Base-by-base conservation (phyloP, 2,113 vertebrate species). In the Nothobranchius furzeri region DNA sequence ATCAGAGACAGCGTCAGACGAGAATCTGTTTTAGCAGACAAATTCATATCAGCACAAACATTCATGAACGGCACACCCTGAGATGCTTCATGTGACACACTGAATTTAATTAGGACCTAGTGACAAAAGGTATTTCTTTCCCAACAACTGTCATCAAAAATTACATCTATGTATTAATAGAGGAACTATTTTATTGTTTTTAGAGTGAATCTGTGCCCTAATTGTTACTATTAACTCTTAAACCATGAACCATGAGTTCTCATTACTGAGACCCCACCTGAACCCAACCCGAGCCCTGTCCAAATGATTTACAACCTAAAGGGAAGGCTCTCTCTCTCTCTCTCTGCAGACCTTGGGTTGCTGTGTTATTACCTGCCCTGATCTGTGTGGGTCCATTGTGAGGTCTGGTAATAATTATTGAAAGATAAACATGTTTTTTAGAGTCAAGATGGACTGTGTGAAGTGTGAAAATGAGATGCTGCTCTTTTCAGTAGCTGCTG, bases 401-500 rank as follows among this genome's bases (percentile, higher is more conserved):
- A 53, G 42, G n/a, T 61, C 17, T n/a, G 50, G 53, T n/a, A 17
- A 5, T 60, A 53, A 60, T 53, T 49, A 60, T 3, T 35, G 15
- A 3, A 60, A 15, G 47, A 69, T 56, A 59, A 1, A 70, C 37
- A 50, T 17, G 12, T 40, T 35, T 47, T 70, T 50, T 51, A 12
- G 13, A 52, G 25, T 30, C 56, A 52, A 20, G 56, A 66, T 49
- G 30, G 52, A 25, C 40, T 10, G 24, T 43, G 46, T 63, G 35
- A 59, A 46, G n/a, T 40, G 17, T 25, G n/a, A 68, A 60, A 68
- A 60, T 13, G 49, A 60, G 56, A 56, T 13, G 12, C 53, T 20
- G 10, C 56, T 14, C 11, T 51, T 63, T 60, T 35, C 43, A 7
- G 12, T 35, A 9, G 11, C 35, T 20, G n/a, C 35, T 9, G 13